Evolutionary conservation across 2,113 vertebrate species (phyloP).

Genomic region (Synodontis membranacea): DNA sequence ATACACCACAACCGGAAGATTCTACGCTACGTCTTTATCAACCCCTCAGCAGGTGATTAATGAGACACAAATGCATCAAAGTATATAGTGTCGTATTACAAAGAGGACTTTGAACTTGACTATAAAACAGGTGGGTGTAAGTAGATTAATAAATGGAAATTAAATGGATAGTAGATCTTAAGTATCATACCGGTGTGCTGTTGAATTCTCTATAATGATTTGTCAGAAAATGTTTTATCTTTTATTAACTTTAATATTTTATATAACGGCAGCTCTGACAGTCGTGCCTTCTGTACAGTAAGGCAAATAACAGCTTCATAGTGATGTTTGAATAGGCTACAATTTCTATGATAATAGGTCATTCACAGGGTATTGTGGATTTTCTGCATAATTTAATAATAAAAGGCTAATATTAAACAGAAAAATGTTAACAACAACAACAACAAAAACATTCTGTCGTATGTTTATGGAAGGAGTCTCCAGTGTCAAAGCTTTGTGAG

Average conservation of each 20-base stretch:
- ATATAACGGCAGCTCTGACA: not conserved
- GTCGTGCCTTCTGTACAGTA: not conserved
- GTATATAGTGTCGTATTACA: not conserved
- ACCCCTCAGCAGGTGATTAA: conserved; percentile 3
- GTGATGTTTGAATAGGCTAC: no score
- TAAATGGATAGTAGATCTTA: not conserved
- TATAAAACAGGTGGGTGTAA: not conserved
- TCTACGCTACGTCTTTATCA: not conserved
- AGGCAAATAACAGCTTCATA: not conserved
- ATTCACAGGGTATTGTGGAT: not conserved
- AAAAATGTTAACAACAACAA: not conserved
- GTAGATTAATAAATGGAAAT: conserved; percentile 2
- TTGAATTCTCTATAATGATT: not conserved
- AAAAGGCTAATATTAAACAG: not conserved
- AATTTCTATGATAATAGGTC: no score
- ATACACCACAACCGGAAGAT: conserved; percentile 19
- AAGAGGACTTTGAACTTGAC: not conserved
- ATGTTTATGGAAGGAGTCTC: not conserved
- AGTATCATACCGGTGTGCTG: not conserved
- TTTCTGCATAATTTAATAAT: not conserved
- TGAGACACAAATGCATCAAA: not conserved
- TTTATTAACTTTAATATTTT: no score
- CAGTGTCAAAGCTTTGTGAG: not conserved
- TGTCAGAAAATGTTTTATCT: not conserved
- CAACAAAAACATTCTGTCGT: no score